Conservation (phyloP, 2,797 vertebrate genomes). For the Salmo trutta region DNA sequence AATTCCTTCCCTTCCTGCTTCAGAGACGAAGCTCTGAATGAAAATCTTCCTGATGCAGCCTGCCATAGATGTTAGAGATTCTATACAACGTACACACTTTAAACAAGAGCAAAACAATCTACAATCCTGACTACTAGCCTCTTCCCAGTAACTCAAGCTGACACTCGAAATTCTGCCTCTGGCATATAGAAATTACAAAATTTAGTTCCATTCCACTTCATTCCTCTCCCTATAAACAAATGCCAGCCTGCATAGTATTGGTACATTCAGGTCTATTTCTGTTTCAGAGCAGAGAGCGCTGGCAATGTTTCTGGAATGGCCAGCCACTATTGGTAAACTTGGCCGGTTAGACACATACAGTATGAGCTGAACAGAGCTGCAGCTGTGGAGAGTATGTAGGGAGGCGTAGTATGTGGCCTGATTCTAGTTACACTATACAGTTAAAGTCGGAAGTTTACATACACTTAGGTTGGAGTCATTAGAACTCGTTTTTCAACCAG, state of each 20-base stretch:
- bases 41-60: background rate
- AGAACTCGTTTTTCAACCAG: too few relatives aligned
- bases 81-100: background rate
- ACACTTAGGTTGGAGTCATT: too few relatives aligned
- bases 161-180: conserved; percentile 26
- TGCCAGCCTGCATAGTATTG: background rate
- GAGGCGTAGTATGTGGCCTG: too few relatives aligned
- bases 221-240: background rate
- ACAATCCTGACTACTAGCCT: background rate
- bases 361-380: too few relatives aligned
- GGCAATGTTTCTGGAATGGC: background rate
- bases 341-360: background rate
- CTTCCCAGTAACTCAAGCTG: background rate
- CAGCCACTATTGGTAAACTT: background rate
- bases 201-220: background rate
- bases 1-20: background rate
- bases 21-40: background rate
- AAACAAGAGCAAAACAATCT: background rate
- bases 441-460: too few relatives aligned
- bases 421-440: too few relatives aligned
- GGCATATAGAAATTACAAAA: conserved; percentile 10
- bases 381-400: too few relatives aligned
- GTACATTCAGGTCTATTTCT: background rate
- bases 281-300: background rate
- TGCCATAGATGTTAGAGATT: background rate